These are phyloP conservation scores for Philypnodon macrostomus DNA, from an alignment of 2,797 vertebrate genomes.

Conservation along the genomic window DNA sequence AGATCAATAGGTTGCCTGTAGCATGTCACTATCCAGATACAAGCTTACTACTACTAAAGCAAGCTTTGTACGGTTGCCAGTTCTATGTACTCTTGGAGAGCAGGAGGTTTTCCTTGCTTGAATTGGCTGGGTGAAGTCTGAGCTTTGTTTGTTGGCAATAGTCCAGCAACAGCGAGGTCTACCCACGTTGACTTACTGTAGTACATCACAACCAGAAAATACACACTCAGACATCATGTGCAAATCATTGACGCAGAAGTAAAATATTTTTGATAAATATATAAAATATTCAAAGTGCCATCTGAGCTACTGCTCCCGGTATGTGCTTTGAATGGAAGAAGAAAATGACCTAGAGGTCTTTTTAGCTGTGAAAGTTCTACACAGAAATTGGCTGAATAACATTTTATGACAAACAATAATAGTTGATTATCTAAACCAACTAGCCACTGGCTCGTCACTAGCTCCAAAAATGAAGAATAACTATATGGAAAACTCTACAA, in stretches of 20 bases:
- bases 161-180: conserved; percentile 27
- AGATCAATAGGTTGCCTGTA: conserved; percentile 29
- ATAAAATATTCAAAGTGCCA: background rate
- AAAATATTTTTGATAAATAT: conserved; percentile 7
- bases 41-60: conserved; percentile 10
- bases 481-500: too few relatives aligned
- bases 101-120: conserved; percentile 39
- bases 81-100: conserved; percentile 34
- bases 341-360: too few relatives aligned
- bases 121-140: conserved; percentile 27
- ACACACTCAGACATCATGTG: background rate
- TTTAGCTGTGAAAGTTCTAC: too few relatives aligned
- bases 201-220: background rate
- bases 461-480: too few relatives aligned
- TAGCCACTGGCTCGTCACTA: too few relatives aligned
- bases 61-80: conserved; percentile 23
- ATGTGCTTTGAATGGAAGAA: background rate
- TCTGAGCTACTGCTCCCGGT: background rate
- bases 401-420: too few relatives aligned
- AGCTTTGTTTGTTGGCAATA: conserved; percentile 30
- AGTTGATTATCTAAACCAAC: too few relatives aligned
- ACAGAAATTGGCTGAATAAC: background rate
- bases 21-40: conserved; percentile 24
- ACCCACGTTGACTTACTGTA: conserved; percentile 7
- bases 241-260: background rate